phyloP scores from a whole-genome alignment of 1,140 invertebrate species.

The Acyrthosiphon pisum region DNA sequence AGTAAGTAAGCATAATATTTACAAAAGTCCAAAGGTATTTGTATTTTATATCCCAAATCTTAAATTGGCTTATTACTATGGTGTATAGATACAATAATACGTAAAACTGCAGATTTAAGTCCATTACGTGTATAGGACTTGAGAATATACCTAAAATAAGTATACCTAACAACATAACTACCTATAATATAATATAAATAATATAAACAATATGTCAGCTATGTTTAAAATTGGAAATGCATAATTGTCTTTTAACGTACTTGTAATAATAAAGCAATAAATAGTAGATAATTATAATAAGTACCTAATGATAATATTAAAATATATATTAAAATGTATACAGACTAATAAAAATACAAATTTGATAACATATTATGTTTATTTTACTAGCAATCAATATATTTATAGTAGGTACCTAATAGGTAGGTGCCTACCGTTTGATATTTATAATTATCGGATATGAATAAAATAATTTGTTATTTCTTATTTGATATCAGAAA shows the following conservation, averaged over 20 bases:
- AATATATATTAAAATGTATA: no score
- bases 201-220: neutral
- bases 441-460: constrained; percentile 20
- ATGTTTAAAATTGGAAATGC: neutral
- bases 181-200: neutral
- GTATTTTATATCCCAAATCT: neutral
- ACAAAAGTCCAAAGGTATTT: constrained; percentile 18
- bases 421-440: neutral
- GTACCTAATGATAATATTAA: neutral
- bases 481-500: constrained; percentile 15
- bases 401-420: neutral
- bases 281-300: neutral
- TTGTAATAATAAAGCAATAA: neutral
- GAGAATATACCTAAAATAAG: neutral
- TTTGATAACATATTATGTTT: neutral
- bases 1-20: neutral
- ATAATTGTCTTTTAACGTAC: neutral
- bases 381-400: neutral
- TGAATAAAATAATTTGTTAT: constrained; percentile 47
- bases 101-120: neutral
- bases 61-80: neutral
- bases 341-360: neutral
- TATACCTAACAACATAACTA: neutral
- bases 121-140: neutral
- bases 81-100: neutral